A percentile compares a stretch with the other conserved stretches of the same genome.
Conservation (phyloP, 1,140 invertebrate species). For the Teleogryllus occipitalis region DNA sequence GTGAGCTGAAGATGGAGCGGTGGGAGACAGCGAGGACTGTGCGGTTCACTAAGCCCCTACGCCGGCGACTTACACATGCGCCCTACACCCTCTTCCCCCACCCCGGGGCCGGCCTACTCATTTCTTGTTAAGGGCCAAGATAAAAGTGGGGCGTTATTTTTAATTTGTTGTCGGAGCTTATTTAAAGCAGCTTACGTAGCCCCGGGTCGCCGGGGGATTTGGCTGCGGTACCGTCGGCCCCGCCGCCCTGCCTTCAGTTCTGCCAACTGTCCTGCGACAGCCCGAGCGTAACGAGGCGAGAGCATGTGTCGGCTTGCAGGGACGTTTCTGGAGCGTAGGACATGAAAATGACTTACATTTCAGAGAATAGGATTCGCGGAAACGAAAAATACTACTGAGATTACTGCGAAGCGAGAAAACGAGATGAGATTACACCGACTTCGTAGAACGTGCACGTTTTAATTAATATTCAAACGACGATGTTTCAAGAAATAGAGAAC, state of each 20-base stretch:
- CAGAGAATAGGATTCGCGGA: no score
- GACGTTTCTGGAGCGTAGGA: no score
- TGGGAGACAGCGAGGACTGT: background rate
- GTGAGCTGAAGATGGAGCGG: background rate
- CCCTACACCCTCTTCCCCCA: no score
- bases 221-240: background rate
- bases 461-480: no score
- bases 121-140: background rate
- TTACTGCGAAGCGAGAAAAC: no score
- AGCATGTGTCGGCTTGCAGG: no score
- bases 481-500: no score
- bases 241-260: background rate
- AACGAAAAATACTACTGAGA: no score
- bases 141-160: conserved; percentile 4
- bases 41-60: background rate
- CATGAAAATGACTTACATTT: no score
- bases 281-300: background rate
- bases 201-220: background rate
- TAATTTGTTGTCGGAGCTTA: background rate
- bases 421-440: no score
- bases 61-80: background rate
- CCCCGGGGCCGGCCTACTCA: background rate
- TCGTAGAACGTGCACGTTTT: no score
- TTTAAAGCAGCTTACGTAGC: background rate
- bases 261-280: no score